These are phyloP conservation scores for Labeo calbasu DNA, from an alignment of 2,797 vertebrate species.

Conservation along the genomic window DNA sequence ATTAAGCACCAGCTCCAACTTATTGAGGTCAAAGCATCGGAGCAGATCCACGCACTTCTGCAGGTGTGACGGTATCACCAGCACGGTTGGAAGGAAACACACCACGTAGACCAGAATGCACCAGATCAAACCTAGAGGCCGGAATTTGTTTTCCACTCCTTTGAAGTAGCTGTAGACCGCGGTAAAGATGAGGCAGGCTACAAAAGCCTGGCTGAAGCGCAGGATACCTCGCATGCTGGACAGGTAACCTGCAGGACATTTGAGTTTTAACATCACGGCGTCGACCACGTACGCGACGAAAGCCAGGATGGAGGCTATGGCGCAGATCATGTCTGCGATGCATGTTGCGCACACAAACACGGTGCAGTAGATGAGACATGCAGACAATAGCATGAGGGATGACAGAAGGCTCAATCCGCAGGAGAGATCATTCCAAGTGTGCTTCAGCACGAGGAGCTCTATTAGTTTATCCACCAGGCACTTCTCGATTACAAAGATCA, in stretches of 20 bases:
- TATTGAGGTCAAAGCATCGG: slow-evolving; percentile 65
- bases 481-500: slow-evolving; percentile 72
- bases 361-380: slow-evolving; percentile 70
- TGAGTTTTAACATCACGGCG: slow-evolving; percentile 60
- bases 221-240: slow-evolving; percentile 73
- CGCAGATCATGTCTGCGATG: slow-evolving; percentile 64
- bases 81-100: slow-evolving; percentile 75
- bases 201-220: slow-evolving; percentile 72
- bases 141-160: not conserved
- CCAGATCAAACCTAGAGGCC: slow-evolving; percentile 58
- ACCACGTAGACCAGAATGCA: slow-evolving; percentile 73
- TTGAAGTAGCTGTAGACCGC: slow-evolving; percentile 59
- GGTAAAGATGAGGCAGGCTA: slow-evolving; percentile 75
- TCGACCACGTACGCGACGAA: slow-evolving; percentile 70
- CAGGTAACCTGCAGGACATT: slow-evolving; percentile 73
- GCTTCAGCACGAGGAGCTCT: slow-evolving; percentile 53
- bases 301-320: slow-evolving; percentile 70
- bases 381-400: slow-evolving; percentile 68
- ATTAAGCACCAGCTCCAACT: slow-evolving; percentile 70
- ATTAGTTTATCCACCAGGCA: slow-evolving; percentile 48
- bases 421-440: slow-evolving; percentile 71
- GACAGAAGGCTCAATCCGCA: slow-evolving; percentile 75
- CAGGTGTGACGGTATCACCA: slow-evolving; percentile 74
- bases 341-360: slow-evolving; percentile 58
- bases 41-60: slow-evolving; percentile 70